Percentiles rank a stretch among this genome's conserved stretches.
Evolutionary conservation across 2,888 invertebrate species (phyloP).

Genomic region (Noctua comes): DNA sequence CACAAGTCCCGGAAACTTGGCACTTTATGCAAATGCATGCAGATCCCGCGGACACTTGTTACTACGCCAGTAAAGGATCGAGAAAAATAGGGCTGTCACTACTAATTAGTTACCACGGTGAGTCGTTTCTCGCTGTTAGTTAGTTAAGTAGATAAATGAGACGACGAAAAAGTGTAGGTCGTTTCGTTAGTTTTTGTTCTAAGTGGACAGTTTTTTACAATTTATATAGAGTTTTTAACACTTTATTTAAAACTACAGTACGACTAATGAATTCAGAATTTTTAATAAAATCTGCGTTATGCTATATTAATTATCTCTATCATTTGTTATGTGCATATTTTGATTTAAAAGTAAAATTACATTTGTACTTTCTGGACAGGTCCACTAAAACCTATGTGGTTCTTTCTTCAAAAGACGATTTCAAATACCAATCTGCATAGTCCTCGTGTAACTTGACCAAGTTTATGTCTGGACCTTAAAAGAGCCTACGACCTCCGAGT

Average conservation of each 20-base stretch:
- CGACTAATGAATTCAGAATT: background rate
- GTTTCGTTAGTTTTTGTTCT: slow-evolving; percentile 18
- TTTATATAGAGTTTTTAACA: background rate
- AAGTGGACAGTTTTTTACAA: background rate
- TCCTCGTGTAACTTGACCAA: background rate
- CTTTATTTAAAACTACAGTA: background rate
- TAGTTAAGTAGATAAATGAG: slow-evolving; percentile 50
- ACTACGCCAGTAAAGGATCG: slow-evolving; percentile 62
- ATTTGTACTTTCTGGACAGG: background rate
- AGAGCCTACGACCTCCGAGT: background rate
- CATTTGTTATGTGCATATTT: background rate
- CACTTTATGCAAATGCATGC: slow-evolving; percentile 84
- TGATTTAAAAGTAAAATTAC: background rate
- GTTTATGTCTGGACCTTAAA: background rate
- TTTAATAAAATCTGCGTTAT: background rate
- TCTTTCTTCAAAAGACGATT: background rate
- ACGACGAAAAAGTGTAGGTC: slow-evolving; percentile 43
- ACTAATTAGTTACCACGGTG: slow-evolving; percentile 55
- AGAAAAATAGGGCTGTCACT: slow-evolving; percentile 65
- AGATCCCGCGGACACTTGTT: slow-evolving; percentile 77
- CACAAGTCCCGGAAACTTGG: slow-evolving; percentile 69
- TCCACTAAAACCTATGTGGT: background rate
- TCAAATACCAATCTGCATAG: background rate
- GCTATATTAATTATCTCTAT: background rate
- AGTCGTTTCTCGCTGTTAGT: slow-evolving; percentile 33